These are phyloP conservation scores for Sardina pilchardus DNA, from an alignment of 2,113 vertebrate species.

Conservation along the genomic window DNA sequence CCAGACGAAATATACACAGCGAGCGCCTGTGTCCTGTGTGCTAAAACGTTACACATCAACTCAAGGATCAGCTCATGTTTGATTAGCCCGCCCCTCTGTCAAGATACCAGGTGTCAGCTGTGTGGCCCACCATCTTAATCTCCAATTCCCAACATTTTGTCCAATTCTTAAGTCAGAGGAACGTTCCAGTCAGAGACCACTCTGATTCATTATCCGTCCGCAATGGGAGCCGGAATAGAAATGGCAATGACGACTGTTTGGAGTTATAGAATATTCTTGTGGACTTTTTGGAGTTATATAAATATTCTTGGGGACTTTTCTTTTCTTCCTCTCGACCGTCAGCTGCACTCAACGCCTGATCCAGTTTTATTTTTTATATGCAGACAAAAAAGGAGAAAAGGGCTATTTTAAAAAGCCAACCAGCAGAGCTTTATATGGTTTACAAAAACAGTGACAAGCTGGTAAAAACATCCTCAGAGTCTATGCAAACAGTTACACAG, in stretches of 20 bases:
- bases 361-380: not conserved
- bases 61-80: not conserved
- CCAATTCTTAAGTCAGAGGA: not conserved
- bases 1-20: not conserved
- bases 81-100: not conserved
- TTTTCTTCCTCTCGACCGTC: not conserved
- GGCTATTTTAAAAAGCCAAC: not conserved
- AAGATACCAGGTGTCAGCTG: conserved; percentile 2
- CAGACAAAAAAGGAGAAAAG: not conserved
- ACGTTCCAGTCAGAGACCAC: not conserved
- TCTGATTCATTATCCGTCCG: not conserved
- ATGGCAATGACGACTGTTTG: not conserved
- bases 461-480: not conserved
- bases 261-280: not conserved
- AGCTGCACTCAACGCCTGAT: not conserved
- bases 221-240: not conserved
- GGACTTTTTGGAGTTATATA: not conserved
- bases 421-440: not conserved
- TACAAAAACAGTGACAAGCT: not conserved
- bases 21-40: not conserved
- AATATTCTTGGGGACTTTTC: not conserved
- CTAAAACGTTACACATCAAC: conserved; percentile 13
- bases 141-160: not conserved
- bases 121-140: not conserved
- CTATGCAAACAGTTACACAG: not conserved